Conservation (phyloP, 2,797 vertebrate genomes). For the Stomatorhinus walkeri region DNA sequence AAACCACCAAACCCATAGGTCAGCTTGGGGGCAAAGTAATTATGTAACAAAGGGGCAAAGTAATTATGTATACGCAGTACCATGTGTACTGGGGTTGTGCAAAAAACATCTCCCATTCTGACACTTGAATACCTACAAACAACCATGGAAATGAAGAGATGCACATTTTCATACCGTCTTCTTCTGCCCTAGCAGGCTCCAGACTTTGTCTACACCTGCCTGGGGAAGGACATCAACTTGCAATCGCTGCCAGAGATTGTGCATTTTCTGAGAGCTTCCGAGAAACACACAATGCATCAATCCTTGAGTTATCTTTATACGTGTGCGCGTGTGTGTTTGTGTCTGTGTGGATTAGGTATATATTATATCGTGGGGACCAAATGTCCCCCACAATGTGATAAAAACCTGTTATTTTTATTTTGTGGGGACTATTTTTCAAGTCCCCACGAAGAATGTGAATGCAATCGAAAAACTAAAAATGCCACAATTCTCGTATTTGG, state of each 20-base stretch:
- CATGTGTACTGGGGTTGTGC: background rate
- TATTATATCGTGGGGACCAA: background rate
- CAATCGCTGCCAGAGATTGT: slow-evolving; percentile 7
- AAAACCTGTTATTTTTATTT: background rate
- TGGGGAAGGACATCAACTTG: slow-evolving; percentile 14
- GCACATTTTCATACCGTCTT: slow-evolving; percentile 12
- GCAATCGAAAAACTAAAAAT: background rate
- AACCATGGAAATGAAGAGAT: background rate
- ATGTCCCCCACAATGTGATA: background rate
- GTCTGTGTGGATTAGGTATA: background rate
- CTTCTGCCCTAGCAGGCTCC: slow-evolving; percentile 9
- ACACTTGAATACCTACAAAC: background rate
- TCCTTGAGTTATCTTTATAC: background rate
- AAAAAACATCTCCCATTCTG: background rate
- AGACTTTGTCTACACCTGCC: slow-evolving; percentile 13
- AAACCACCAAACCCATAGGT: background rate
- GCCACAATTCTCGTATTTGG: background rate
- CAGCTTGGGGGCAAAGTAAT: background rate
- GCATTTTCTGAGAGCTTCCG: background rate
- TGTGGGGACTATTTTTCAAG: background rate
- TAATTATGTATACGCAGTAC: background rate
- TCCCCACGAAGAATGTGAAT: background rate
- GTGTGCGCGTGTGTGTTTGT: background rate
- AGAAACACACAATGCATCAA: background rate
- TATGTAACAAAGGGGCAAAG: background rate